Evolutionary conservation across 2,888 invertebrate genomes (phyloP), one percentile per base, ranked within the genome.

Genomic region (Chrysolina haemoptera): DNA sequence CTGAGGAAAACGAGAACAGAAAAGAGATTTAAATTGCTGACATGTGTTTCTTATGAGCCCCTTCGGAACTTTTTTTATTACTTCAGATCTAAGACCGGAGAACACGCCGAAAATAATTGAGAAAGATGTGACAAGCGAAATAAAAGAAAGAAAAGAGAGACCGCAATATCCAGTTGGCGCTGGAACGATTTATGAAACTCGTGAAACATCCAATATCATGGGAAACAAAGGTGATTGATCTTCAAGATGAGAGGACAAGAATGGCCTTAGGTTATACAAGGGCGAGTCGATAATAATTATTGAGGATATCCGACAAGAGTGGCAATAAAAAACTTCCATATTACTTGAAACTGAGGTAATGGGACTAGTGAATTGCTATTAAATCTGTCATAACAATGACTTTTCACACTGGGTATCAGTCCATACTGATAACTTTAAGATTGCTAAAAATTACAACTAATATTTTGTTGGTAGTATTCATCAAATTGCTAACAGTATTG

Each of bases 81-180:
- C 6, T 55, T 40, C 53, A 53, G 18, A 67, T 67, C 67, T 48
- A 35, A 53, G 55, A 67, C 20, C 41, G 53, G 67, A 14, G 50
- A 67, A 74, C 40, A 67, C 35, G 68, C 46, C 64, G 70, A 64
- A 59, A 27, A 27, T 78, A 80, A 80, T 78, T 77, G 70, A 75
- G 75, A 79, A 72, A 74, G 76, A 80, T 80, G 78, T 73, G 79
- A 78, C 79, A 77, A 74, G 62, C 74, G 41, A 73, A 76, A 71
- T 53, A n/a, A 64, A 59, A 62, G 68, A 71, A 69, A 59, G 41
- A 35, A 43, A 66, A 20, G 64, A 55, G 71, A 75, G 74, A 66
- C 68, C 70, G 71, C 62, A 74, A 71, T 68, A 70, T 62, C 20
- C 62, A 66, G 62, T 70, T 16, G 62, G 53, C 11, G 40, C 40